Evolutionary conservation across 2,888 invertebrate genomes (phyloP), one percentile per base, ranked within the genome.

Genomic region (Drosophila yooni): DNA sequence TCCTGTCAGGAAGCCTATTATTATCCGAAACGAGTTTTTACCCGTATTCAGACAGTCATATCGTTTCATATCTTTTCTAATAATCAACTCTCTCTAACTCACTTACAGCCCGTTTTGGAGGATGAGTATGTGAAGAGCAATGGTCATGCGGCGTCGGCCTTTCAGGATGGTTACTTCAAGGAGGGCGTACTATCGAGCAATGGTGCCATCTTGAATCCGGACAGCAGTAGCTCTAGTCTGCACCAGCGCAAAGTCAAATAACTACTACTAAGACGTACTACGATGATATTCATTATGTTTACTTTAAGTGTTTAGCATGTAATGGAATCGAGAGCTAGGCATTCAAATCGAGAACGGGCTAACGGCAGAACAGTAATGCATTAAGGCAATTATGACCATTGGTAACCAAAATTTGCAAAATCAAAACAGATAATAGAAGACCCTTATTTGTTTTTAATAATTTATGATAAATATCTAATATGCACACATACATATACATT

Each of bases 101-200:
- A 54, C 29, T 79, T 94, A 2, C 94, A 96, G 96, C 95, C 96
- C 76, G 95, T 96, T n/a, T 91, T 96, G 91, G 96, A 95, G 36
- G 94, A 94, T 67, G 93, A 94, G 56, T 85, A 87, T 70, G 89
- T 91, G 69, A 85, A 69, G 76, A 78, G 81, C 61, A 88, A 83
- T 21, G 86, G 88, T 27, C 83, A 84, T 74, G 70, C 53, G 64
- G 77, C 82, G 46, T 15, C 46, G 60, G 78, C 62, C 68, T 91
- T 90, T 65, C 84, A 88, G 63, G 91, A 93, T 69, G 92, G 92
- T 73, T 92, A 90, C 69, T 84, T 89, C 74, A 93, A 93, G 81
- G 92, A 91, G 51, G 91, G 91, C 58, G 88, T 92, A 64, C 79
- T 92, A 59, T 91, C 92, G 36, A 88, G 81, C 67, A 92, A 92